Conservation (phyloP, 1,140 invertebrate species). For the Philaenus spumarius region DNA sequence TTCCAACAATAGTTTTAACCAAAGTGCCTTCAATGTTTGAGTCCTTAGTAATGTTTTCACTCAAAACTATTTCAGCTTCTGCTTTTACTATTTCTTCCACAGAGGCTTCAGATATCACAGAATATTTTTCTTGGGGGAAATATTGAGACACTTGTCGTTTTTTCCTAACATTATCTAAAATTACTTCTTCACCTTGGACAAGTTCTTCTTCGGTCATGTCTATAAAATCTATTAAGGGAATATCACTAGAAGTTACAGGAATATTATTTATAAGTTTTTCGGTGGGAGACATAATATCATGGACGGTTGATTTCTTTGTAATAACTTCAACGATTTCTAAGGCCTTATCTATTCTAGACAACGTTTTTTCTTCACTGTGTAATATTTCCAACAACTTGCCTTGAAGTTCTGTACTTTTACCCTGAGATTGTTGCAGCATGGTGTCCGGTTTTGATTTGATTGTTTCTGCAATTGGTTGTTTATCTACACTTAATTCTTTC, state of each 20-base stretch:
- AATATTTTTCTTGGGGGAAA: too few relatives aligned
- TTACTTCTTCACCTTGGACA: conserved; percentile 10
- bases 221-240: background rate
- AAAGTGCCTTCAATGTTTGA: too few relatives aligned
- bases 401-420: conserved; percentile 18
- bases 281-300: background rate
- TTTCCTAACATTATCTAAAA: conserved; percentile 12
- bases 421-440: conserved; percentile 42
- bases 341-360: conserved; percentile 25
- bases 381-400: conserved; percentile 22
- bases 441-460: conserved; percentile 39
- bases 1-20: background rate
- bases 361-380: conserved; percentile 27
- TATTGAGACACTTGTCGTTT: background rate
- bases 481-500: conserved; percentile 39
- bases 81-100: too few relatives aligned
- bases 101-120: too few relatives aligned
- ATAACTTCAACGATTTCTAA: conserved; percentile 4
- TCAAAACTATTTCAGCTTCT: too few relatives aligned
- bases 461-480: conserved; percentile 28
- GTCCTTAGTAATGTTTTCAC: too few relatives aligned
- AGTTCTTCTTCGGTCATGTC: conserved; percentile 9
- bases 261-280: conserved; percentile 4
- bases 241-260: background rate
- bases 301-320: too few relatives aligned